Percentiles rank a stretch among this genome's conserved stretches.
Evolutionary conservation across 2,113 vertebrate species (phyloP).

Genomic region (Callorhinus ursinus): DNA sequence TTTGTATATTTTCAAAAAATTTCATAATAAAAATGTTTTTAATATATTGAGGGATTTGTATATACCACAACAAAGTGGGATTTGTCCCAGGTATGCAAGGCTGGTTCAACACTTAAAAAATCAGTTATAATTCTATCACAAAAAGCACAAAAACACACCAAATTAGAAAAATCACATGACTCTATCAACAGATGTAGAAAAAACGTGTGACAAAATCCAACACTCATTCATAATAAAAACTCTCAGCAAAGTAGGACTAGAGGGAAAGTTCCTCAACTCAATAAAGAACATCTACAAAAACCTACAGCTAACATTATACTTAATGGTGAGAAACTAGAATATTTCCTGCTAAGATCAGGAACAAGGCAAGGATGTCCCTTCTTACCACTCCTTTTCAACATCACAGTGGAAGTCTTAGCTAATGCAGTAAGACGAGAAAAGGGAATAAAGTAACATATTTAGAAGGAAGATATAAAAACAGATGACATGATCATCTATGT

Average conservation of each 20-base stretch:
- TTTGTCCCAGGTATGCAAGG: neutral
- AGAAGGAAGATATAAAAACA: neutral
- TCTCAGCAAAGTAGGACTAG: neutral
- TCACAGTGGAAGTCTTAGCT: neutral
- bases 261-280: neutral
- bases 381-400: neutral
- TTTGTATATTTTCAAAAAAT: neutral
- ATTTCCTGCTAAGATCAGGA: neutral
- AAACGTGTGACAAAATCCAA: neutral
- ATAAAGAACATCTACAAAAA: neutral
- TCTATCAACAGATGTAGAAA: neutral
- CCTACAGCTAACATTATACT: neutral
- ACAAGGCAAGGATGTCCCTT: neutral
- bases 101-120: neutral
- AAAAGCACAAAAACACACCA: neutral
- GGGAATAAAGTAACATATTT: neutral
- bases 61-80: neutral
- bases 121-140: neutral
- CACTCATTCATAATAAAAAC: neutral
- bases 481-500: neutral
- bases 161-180: neutral
- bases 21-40: neutral
- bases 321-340: neutral
- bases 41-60: neutral
- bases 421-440: neutral